phyloP scores from a whole-genome alignment of 2,113 vertebrate genomes.

The Nesoenas mayeri region DNA sequence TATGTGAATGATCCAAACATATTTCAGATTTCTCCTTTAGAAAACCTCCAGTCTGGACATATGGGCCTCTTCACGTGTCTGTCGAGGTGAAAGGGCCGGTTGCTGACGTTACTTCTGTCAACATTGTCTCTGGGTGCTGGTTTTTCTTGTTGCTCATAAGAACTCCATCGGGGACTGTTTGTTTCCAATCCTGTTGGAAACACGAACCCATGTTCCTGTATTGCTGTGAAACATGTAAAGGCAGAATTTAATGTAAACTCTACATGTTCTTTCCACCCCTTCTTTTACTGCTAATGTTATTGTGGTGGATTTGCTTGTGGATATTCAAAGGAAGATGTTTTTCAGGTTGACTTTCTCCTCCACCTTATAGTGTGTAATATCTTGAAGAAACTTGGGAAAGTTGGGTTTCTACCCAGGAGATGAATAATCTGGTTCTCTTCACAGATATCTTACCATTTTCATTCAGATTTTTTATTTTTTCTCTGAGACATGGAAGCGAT shows the following conservation, averaged over 20 bases:
- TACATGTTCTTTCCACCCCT: background rate
- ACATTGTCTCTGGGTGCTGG: background rate
- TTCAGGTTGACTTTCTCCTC: background rate
- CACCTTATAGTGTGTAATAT: background rate
- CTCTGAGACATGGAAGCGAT: background rate
- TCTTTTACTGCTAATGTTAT: background rate
- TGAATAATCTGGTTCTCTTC: background rate
- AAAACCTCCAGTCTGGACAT: background rate
- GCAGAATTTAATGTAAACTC: background rate
- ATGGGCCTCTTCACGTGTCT: background rate
- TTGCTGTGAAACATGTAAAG: background rate
- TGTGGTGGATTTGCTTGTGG: background rate
- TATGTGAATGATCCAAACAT: constrained; percentile 11
- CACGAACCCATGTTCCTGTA: accelerated
- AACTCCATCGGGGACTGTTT: background rate
- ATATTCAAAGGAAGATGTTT: background rate
- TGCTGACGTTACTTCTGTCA: background rate
- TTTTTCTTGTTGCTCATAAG: background rate
- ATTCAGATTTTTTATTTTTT: background rate
- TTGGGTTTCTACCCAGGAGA: background rate
- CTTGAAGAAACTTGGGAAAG: background rate
- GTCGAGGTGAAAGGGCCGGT: background rate
- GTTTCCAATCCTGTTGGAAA: background rate
- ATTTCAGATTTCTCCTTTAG: constrained; percentile 23
- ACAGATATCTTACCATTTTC: background rate